phyloP scores from a whole-genome alignment of 2,113 vertebrate genomes.

The Chloebia gouldiae region DNA sequence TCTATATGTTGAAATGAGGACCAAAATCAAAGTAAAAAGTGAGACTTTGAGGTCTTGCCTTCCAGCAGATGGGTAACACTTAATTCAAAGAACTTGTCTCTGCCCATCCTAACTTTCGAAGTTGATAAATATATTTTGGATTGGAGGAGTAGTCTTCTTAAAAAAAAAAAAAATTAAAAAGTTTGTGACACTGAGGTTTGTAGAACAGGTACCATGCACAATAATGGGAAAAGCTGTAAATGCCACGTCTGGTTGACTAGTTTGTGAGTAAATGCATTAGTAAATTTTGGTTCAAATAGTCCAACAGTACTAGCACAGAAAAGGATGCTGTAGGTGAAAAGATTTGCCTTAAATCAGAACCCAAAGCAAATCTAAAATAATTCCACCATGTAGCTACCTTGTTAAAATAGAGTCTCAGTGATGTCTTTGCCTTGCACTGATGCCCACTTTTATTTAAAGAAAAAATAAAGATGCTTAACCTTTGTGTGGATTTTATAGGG shows the following conservation, averaged over 20 bases:
- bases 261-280: background rate
- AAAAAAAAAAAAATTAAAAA: background rate
- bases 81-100: background rate
- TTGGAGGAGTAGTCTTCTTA: background rate
- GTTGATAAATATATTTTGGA: background rate
- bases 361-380: background rate
- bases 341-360: background rate
- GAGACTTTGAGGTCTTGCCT: background rate
- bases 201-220: background rate
- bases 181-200: background rate
- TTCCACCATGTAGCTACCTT: background rate
- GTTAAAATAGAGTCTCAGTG: slow-evolving; percentile 19
- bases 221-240: background rate
- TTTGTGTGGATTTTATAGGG: background rate
- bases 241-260: background rate
- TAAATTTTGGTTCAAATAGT: background rate
- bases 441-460: background rate
- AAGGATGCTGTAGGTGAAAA: background rate
- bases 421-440: slow-evolving; percentile 5
- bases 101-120: background rate
- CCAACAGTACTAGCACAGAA: background rate
- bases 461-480: slow-evolving; percentile 30
- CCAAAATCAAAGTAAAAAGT: background rate
- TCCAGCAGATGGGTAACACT: background rate
- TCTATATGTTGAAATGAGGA: background rate